phyloP scores from a whole-genome alignment of 2,113 vertebrate species.

The Glaucomys volans region DNA sequence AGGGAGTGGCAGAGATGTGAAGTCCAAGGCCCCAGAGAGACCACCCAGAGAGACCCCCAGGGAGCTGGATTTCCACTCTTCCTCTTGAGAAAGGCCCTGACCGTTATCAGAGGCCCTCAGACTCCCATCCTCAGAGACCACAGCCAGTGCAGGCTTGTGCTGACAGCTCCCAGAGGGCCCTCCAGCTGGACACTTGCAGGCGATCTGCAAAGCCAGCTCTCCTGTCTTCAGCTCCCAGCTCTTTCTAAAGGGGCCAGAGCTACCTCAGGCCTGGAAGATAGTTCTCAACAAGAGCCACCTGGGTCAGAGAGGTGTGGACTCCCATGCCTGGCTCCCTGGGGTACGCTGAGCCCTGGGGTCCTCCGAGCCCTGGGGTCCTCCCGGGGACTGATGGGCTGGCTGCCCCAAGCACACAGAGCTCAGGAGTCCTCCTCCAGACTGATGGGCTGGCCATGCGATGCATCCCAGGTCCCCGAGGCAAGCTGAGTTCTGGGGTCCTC shows the following conservation, averaged over 20 bases:
- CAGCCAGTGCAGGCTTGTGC: neutral
- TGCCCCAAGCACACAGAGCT: too few relatives aligned
- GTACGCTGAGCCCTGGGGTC: too few relatives aligned
- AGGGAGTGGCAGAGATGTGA: rapidly evolving
- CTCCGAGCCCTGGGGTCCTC: too few relatives aligned
- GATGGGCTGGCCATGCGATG: too few relatives aligned
- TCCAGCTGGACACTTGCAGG: too few relatives aligned
- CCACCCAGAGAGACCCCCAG: neutral
- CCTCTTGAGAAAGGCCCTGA: neutral
- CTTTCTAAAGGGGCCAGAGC: neutral
- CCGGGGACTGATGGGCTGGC: too few relatives aligned
- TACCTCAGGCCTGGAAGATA: neutral
- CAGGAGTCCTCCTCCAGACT: too few relatives aligned
- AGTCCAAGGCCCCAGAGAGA: neutral
- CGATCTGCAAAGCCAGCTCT: rapidly evolving
- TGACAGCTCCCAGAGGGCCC: neutral
- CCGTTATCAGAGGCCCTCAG: neutral
- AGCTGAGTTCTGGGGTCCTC: too few relatives aligned
- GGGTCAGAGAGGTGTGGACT: neutral
- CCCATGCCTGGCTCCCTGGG: too few relatives aligned
- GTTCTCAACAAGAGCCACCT: neutral
- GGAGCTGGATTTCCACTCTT: neutral
- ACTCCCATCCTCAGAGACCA: neutral
- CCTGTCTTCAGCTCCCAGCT: neutral
- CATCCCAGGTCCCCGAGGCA: too few relatives aligned